Conservation (phyloP, 2,888 invertebrate species). For the Subacronicta megacephala region DNA sequence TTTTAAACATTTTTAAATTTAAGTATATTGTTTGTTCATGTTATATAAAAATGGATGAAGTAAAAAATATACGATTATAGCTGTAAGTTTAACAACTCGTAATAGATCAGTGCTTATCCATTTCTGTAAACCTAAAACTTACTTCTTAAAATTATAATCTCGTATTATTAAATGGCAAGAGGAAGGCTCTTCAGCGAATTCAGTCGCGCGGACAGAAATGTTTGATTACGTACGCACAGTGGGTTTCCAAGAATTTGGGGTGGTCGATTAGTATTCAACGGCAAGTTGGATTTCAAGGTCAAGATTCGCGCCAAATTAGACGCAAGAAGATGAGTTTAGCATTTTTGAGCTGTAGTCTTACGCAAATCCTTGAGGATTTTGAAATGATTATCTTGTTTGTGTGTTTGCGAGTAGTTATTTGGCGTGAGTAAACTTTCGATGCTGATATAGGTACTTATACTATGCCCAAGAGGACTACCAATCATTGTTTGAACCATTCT, state of each 20-base stretch:
- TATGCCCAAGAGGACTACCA: neutral
- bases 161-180: no score
- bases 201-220: constrained; percentile 4
- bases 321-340: constrained; percentile 22
- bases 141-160: no score
- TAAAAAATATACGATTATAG: no score
- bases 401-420: no score
- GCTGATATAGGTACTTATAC: neutral
- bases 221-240: neutral
- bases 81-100: no score
- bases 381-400: no score
- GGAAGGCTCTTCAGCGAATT: constrained; percentile 15
- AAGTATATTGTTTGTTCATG: no score
- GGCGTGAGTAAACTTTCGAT: neutral
- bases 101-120: no score
- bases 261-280: constrained; percentile 29
- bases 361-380: constrained; percentile 10
- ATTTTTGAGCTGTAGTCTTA: constrained; percentile 6
- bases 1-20: no score
- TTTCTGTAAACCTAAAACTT: no score
- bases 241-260: constrained; percentile 35
- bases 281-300: constrained; percentile 23
- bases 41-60: no score
- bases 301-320: constrained; percentile 12
- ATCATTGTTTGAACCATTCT: neutral